Percentiles rank a stretch among this genome's conserved stretches.
Conservation (phyloP, 2,888 invertebrate species). For the Loripinus fragilis region DNA sequence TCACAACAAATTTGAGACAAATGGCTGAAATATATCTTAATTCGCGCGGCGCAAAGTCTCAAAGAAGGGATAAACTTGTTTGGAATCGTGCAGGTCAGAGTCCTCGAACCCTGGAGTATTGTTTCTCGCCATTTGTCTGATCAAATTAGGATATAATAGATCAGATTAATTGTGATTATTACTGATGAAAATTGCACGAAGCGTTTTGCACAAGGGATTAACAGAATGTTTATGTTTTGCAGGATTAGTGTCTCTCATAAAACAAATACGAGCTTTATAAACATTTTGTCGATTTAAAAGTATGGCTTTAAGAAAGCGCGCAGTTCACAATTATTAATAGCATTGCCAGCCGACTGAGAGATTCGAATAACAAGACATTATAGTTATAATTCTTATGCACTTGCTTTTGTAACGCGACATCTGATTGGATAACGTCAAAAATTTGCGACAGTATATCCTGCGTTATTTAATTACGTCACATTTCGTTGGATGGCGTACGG, state of each 20-base stretch:
- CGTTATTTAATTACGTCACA: too few relatives aligned
- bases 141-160: conserved; percentile 62
- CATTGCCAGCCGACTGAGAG: too few relatives aligned
- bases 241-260: not conserved
- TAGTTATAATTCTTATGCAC: too few relatives aligned
- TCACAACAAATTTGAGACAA: conserved; percentile 58
- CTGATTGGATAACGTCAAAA: too few relatives aligned
- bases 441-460: too few relatives aligned
- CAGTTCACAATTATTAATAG: too few relatives aligned
- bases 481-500: too few relatives aligned
- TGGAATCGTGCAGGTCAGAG: conserved; percentile 39
- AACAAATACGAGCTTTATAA: too few relatives aligned
- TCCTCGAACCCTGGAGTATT: conserved; percentile 51
- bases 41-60: conserved; percentile 32
- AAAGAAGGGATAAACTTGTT: conserved; percentile 36
- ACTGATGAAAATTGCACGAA: not conserved
- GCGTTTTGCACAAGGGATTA: not conserved
- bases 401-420: too few relatives aligned
- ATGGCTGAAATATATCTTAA: conserved; percentile 57
- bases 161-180: conserved; percentile 43
- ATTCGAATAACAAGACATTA: too few relatives aligned
- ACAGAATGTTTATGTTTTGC: not conserved
- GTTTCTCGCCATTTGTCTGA: conserved; percentile 59
- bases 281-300: too few relatives aligned
- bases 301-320: too few relatives aligned